Evolutionary conservation across 2,888 invertebrate species (phyloP), one percentile per base, ranked within the genome.

Genomic region (Quadriops clusia): DNA sequence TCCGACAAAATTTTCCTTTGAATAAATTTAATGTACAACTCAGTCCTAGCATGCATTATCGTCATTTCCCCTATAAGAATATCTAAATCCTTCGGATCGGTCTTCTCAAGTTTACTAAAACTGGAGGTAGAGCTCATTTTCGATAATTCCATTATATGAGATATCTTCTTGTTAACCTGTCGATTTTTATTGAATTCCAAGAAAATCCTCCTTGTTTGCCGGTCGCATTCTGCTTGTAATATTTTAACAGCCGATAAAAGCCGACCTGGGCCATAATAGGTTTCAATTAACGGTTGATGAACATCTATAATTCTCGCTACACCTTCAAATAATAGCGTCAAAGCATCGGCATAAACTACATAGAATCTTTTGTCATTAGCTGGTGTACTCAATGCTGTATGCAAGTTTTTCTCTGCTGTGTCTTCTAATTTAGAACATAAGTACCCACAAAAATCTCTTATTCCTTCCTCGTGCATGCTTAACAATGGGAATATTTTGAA

Each of bases 401-500:
- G 68, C 10, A 87, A 50, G 54, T 81, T 82, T 49, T 77, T 81
- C 37, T 77, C 74, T 0, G 81, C 74, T 34, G 76, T 74, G 29
- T 71, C 70, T 33, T 74, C 67, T 5, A 81, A 54, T 65, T 87
- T 89, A 6, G 73, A 68, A 40, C 87, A 82, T 6, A 95, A 68
- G 57, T 91, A 94, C 24, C 72, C 73, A 16, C 89, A 85, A 51
- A 94, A 90, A 46, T 87, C 77, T 34, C 74, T 74, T 8, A 98
- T 72, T 0, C 97, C 97, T 46, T 87, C 85, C 21, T 82, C 76
- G 37, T 94, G 86, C 61, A 87, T 80, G 10, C 90, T 90, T 5
- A 99, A 67, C 36, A 95, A 67, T 0, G 98, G 97, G 61, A 95
- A 98, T 50, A 98, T 78, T 61, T 95, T 95, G 59, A 97, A 97